These are phyloP conservation scores for Papilio aristodemus DNA, from an alignment of 1,140 invertebrate genomes.

Conservation along the genomic window DNA sequence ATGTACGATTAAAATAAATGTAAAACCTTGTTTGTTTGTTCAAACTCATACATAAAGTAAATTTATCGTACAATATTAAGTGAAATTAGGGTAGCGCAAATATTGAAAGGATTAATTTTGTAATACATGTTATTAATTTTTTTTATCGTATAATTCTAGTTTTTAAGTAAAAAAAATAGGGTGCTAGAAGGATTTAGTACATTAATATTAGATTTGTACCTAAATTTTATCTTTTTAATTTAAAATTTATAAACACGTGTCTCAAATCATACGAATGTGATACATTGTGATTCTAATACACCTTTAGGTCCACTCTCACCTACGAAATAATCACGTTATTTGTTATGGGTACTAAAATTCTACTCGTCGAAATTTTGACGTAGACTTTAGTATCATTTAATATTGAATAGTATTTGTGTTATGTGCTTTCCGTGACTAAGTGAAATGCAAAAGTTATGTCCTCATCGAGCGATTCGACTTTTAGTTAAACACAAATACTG, in stretches of 20 bases:
- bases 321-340: not conserved
- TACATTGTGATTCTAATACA: not conserved
- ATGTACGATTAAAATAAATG: not conserved
- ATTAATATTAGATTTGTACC: not conserved
- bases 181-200: not conserved
- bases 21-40: constrained; percentile 10
- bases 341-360: not conserved
- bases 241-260: not conserved
- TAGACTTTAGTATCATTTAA: too few relatives aligned
- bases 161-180: not conserved
- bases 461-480: not conserved
- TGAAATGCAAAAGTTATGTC: too few relatives aligned
- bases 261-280: not conserved
- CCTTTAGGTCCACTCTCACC: constrained; percentile 1
- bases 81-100: not conserved
- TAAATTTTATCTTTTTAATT: not conserved
- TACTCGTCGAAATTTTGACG: not conserved
- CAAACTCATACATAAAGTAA: not conserved
- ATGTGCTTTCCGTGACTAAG: too few relatives aligned
- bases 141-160: not conserved
- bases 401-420: too few relatives aligned
- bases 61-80: not conserved
- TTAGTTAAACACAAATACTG: not conserved
- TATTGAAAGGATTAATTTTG: not conserved
- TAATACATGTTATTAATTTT: too few relatives aligned